phyloP scores from a whole-genome alignment of 2,888 invertebrate species.

The Eilema caniola region DNA sequence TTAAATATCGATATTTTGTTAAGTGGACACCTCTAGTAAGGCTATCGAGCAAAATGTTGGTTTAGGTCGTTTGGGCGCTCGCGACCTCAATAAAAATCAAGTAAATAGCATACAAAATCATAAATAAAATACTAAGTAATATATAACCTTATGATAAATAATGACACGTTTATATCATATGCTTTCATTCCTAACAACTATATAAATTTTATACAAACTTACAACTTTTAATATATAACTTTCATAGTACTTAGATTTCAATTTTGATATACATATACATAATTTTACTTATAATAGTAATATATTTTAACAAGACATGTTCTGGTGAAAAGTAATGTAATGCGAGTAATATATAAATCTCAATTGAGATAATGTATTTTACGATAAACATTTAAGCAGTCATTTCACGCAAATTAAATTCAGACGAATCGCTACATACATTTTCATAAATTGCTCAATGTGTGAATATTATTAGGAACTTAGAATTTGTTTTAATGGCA shows the following conservation, averaged over 20 bases:
- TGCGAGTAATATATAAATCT: background rate
- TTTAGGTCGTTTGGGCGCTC: background rate
- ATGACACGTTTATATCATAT: conserved; percentile 37
- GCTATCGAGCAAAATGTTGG: no score
- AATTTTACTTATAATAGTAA: conserved; percentile 17
- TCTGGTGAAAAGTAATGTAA: background rate
- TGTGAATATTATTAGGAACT: background rate
- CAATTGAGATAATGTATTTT: background rate
- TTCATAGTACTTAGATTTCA: background rate
- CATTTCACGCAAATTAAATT: no score
- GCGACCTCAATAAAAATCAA: background rate
- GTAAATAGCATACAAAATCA: conserved; percentile 8
- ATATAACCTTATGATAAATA: conserved; percentile 14
- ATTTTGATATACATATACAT: conserved; percentile 7
- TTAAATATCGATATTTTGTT: no score
- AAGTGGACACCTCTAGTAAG: no score
- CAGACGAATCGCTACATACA: background rate
- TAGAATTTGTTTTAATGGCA: conserved; percentile 1
- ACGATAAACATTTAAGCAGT: no score
- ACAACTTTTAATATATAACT: conserved; percentile 12
- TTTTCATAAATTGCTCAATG: background rate
- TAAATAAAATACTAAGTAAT: background rate
- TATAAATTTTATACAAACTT: conserved; percentile 52
- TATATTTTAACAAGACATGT: conserved; percentile 2
- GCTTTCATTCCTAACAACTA: conserved; percentile 61